Base-by-base conservation (phyloP, 2,797 vertebrate genomes). In the Oryzias dopingdopingensis region DNA sequence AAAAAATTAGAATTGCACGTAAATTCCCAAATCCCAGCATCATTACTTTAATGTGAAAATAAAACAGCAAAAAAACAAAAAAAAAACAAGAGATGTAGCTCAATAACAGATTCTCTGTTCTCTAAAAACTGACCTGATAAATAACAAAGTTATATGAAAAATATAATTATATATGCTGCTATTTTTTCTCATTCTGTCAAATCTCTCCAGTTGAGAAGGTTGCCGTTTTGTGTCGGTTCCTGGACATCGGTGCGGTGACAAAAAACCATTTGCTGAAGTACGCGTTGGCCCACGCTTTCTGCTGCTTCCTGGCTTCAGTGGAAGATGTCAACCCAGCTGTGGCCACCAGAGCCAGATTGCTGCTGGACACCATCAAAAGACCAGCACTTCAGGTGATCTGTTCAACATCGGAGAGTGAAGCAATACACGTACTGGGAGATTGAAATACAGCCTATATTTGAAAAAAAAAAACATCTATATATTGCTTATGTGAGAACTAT, bases 321-420 rank as follows among this genome's bases (percentile, higher is more conserved):
- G 97, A 99, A 78, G 97, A 99, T n/a, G 96, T 97, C 32, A 98
- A 99, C 79, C 97, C 97, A 0, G 95, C 97, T 0, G 97, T 99
- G 80, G 97, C 96, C 65, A 99, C 97, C 42, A 91, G 96, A 80
- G 97, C 97, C 13, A 91, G 96, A 17, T 92, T 99, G 4, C 89
- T 99, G 61, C 93, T 99, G 54, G 97, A 98, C 82, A 97, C 96
- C 72, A 96, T 99, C 78, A 99, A 98, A 86, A 93, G 94, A 46
- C 96, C 96, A 2, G 94, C 97, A 0, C 83, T 99, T 69, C 97
- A 99, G 96, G 97, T 96, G 74, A 72, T 14, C 41, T 16, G 24
- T 4, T 15, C 12, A 6, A 3, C 3, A 10, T 16, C 6, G 24
- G 24, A 41, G 40, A 45, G 5, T 10, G 3, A 50, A 32, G 29